Evolutionary conservation across 2,797 vertebrate species (phyloP).

Genomic region (Siniperca undulata): DNA sequence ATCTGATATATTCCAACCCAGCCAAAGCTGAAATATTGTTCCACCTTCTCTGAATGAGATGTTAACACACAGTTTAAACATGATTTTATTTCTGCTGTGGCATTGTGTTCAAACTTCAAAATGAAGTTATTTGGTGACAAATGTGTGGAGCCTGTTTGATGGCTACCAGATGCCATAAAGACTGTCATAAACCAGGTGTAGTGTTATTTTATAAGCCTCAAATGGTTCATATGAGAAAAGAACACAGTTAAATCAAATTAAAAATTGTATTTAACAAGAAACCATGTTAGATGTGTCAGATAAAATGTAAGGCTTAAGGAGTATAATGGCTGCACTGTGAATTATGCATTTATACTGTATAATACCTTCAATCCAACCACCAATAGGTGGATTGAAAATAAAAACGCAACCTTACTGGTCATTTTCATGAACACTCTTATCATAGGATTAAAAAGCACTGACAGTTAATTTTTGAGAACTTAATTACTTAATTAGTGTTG

Average conservation of each 20-base stretch:
- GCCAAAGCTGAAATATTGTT: slow-evolving; percentile 9
- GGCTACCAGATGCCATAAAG: neutral
- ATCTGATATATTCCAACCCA: slow-evolving; percentile 2
- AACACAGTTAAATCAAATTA: neutral
- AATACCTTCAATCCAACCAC: neutral
- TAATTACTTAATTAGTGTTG: slow-evolving; percentile 11
- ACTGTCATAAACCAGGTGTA: too few relatives aligned
- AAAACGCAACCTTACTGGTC: neutral
- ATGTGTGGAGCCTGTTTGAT: neutral
- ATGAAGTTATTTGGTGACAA: neutral
- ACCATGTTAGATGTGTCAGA: neutral
- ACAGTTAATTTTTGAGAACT: neutral
- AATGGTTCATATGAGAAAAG: neutral
- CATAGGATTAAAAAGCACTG: neutral
- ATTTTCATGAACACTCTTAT: neutral
- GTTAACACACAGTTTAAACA: neutral
- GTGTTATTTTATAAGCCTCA: neutral
- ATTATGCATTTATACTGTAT: neutral
- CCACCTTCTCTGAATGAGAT: slow-evolving; percentile 16
- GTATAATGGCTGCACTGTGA: neutral
- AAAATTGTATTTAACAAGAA: neutral
- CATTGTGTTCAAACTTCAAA: neutral
- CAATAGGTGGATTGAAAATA: neutral
- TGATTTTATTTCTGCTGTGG: neutral
- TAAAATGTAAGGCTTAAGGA: neutral